Percentiles rank a stretch among this genome's conserved stretches.
These are phyloP conservation scores for Notodonta ziczac DNA, from an alignment of 2,888 invertebrate species.

Conservation along the genomic window DNA sequence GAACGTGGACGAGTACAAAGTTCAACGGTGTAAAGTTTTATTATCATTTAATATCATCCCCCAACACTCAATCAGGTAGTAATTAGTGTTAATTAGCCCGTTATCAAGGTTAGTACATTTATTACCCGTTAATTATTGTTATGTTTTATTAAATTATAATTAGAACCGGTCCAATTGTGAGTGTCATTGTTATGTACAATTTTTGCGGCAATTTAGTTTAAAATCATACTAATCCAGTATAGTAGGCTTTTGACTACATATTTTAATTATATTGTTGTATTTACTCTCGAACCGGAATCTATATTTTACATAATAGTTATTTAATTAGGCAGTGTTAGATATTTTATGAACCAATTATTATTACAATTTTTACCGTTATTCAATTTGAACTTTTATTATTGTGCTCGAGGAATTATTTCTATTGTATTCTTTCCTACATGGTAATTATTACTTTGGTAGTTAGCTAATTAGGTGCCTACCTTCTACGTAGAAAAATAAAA, in stretches of 20 bases:
- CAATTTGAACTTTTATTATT: not conserved
- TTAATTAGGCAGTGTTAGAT: not conserved
- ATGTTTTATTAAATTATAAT: not conserved
- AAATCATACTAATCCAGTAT: not conserved
- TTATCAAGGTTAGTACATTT: slow-evolving; percentile 1
- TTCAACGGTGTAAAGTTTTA: slow-evolving; percentile 2
- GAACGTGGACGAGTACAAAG: not conserved
- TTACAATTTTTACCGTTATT: not conserved
- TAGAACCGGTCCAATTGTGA: not conserved
- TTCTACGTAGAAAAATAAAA: not conserved
- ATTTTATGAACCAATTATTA: not conserved
- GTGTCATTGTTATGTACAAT: not conserved
- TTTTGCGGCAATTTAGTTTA: not conserved
- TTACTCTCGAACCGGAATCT: not conserved
- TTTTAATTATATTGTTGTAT: not conserved
- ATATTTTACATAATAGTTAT: not conserved
- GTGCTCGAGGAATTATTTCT: not conserved
- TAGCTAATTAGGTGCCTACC: not conserved
- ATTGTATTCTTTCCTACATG: not conserved
- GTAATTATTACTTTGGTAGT: not conserved
- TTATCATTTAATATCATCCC: not conserved
- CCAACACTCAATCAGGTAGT: slow-evolving; percentile 4
- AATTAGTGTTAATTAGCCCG: not conserved
- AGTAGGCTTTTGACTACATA: slow-evolving; percentile 1
- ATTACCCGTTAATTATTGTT: not conserved